phyloP scores from a whole-genome alignment of 2,113 vertebrate species.

The Murina feae region DNA sequence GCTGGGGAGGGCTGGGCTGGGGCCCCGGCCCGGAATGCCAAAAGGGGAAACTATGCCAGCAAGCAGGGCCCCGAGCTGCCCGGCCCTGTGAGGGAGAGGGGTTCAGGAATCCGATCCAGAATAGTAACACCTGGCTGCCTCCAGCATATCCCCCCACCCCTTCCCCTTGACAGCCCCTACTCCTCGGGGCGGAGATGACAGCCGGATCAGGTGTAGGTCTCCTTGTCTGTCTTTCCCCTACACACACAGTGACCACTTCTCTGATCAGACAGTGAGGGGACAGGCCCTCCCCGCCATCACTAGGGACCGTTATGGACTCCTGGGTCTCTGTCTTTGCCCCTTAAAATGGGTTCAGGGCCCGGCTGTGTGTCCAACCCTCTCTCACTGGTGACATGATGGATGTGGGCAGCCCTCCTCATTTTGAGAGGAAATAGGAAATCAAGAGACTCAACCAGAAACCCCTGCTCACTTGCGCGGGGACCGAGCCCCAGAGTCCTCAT shows the following conservation, averaged over 20 bases:
- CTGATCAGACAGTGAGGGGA: not conserved
- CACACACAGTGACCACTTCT: accelerated
- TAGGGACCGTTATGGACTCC: not conserved
- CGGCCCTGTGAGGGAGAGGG: not conserved
- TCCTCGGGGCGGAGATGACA: accelerated
- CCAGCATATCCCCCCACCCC: accelerated
- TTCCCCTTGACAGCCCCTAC: not conserved
- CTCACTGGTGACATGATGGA: accelerated
- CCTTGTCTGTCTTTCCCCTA: not conserved
- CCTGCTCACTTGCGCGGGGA: accelerated
- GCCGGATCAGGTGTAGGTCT: too few species aligned
- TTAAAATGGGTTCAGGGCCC: not conserved
- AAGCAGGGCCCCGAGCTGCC: not conserved
- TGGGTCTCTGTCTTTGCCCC: not conserved
- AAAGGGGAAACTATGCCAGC: not conserved
- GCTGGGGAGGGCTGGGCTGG: slow-evolving; percentile 49
- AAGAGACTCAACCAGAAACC: not conserved
- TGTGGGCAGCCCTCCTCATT: not conserved
- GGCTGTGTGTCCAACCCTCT: not conserved
- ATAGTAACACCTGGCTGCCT: accelerated
- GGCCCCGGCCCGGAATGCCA: not conserved
- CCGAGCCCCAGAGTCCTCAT: not conserved
- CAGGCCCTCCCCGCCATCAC: accelerated
- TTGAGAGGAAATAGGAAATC: not conserved
- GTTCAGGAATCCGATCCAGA: not conserved